Percentiles rank a stretch among this genome's conserved stretches.
These are phyloP conservation scores for Leptopilina clavipes DNA, from an alignment of 1,140 invertebrate species.

Conservation along the genomic window DNA sequence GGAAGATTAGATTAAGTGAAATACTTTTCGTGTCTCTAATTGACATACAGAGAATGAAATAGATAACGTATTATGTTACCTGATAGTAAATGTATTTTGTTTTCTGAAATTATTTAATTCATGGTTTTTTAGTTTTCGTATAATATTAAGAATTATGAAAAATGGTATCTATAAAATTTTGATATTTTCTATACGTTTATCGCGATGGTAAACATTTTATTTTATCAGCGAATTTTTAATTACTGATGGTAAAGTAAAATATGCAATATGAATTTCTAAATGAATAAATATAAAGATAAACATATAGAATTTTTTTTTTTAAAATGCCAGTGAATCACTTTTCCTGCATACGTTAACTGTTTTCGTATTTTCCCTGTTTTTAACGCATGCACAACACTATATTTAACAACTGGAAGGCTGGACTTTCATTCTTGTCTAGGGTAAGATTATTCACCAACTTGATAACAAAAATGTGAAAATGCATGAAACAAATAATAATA, in stretches of 20 bases:
- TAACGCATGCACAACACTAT: constrained; percentile 68
- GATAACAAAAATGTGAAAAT: constrained; percentile 9
- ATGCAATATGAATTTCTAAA: background rate
- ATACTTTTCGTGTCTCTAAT: constrained; percentile 16
- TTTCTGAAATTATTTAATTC: background rate
- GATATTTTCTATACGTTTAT: background rate
- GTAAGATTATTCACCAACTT: constrained; percentile 60
- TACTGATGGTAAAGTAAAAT: background rate
- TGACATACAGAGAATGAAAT: background rate
- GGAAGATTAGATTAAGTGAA: constrained; percentile 7
- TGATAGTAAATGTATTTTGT: too few relatives aligned
- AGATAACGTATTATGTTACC: background rate
- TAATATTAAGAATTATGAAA: background rate
- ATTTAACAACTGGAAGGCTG: constrained; percentile 72
- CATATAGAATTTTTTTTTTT: background rate
- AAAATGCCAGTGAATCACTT: constrained; percentile 31
- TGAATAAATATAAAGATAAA: background rate
- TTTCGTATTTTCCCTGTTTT: constrained; percentile 59
- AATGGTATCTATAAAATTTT: too few relatives aligned
- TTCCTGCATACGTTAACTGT: constrained; percentile 33
- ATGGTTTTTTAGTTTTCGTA: too few relatives aligned
- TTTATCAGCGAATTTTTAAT: background rate
- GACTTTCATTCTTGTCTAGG: constrained; percentile 72
- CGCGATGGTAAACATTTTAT: background rate
- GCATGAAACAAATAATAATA: constrained; percentile 2